phyloP scores from a whole-genome alignment of 2,888 invertebrate species.

The Nebria salina region DNA sequence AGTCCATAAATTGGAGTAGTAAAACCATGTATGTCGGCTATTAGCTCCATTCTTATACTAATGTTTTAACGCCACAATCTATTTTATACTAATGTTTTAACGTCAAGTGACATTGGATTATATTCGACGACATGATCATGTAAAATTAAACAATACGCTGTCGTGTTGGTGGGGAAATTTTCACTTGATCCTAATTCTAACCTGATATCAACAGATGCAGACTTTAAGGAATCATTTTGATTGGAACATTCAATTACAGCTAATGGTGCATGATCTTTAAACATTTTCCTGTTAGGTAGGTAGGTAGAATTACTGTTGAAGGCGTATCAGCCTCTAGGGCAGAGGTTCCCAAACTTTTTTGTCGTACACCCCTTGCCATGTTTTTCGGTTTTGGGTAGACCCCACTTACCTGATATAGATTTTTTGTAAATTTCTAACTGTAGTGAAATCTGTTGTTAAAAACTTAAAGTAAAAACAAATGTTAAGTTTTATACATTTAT shows the following conservation, averaged over 20 bases:
- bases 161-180: constrained; percentile 51
- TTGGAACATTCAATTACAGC: constrained; percentile 53
- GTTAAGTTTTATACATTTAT: too few relatives aligned
- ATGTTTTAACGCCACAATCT: constrained; percentile 50
- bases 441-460: too few relatives aligned
- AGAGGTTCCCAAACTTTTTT: too few relatives aligned
- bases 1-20: neutral
- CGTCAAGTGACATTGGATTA: constrained; percentile 50
- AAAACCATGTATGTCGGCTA: neutral
- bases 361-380: too few relatives aligned
- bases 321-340: too few relatives aligned
- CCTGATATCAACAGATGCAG: constrained; percentile 52
- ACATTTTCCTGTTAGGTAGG: too few relatives aligned
- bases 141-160: constrained; percentile 52
- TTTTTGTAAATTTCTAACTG: too few relatives aligned
- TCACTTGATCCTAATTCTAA: constrained; percentile 52
- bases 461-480: too few relatives aligned
- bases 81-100: too few relatives aligned
- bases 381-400: too few relatives aligned
- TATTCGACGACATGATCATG: constrained; percentile 51
- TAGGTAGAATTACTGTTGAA: too few relatives aligned
- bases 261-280: constrained; percentile 51
- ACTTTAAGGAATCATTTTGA: constrained; percentile 52
- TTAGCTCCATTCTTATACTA: constrained; percentile 39
- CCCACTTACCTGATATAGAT: too few relatives aligned